Conservation (phyloP, 1,140 invertebrate genomes). For the Panagrolaimus sp. region DNA sequence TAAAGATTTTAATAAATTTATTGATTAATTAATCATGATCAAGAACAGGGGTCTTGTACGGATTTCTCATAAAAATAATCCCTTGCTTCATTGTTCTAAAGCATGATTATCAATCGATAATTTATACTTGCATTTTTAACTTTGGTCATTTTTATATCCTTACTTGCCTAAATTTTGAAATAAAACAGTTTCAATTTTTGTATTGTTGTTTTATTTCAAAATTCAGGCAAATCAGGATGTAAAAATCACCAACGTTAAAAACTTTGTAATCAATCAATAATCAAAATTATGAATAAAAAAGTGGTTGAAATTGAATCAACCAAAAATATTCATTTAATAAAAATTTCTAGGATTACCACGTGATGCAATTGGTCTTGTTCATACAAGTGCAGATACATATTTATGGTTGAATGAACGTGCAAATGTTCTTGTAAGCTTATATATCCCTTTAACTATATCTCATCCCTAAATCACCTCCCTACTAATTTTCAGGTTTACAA, state of each 20-base stretch:
- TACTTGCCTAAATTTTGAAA: no score
- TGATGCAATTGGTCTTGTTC: constrained; percentile 33
- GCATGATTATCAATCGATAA: not conserved
- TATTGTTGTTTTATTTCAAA: no score
- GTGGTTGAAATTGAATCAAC: no score
- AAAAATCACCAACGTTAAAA: no score
- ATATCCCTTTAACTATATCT: not conserved
- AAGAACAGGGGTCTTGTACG: not conserved
- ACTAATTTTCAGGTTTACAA: constrained; percentile 21
- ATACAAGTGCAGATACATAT: constrained; percentile 19
- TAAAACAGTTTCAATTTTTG: no score
- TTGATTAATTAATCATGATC: not conserved
- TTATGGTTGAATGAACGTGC: constrained; percentile 8
- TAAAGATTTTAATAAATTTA: not conserved
- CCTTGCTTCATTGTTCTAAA: not conserved
- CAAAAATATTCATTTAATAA: not conserved
- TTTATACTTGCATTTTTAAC: not conserved
- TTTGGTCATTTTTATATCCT: no score
- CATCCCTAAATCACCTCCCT: not conserved
- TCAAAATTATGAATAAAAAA: no score
- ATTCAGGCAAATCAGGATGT: no score
- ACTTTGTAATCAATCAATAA: no score
- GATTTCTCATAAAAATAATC: not conserved
- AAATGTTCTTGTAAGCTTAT: not conserved
- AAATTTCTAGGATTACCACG: constrained; percentile 25